Percentiles rank a stretch among this genome's conserved stretches.
Conservation (phyloP, 92 coral and sea anemone genomes). For the Palythoa caribaeorum region DNA sequence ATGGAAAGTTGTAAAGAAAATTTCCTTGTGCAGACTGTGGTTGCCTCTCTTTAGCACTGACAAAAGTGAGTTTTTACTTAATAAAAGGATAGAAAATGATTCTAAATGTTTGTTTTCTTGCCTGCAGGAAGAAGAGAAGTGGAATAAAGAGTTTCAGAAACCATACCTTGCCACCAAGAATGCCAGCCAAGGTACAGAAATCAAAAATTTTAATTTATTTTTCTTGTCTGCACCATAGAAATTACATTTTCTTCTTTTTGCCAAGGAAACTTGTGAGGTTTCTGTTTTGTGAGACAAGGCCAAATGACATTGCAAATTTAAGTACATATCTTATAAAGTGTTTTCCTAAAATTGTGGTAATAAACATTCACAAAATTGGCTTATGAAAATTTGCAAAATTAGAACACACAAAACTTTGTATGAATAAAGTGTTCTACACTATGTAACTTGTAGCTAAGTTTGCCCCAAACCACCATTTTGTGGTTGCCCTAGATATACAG, state of each 20-base stretch:
- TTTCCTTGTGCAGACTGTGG: constrained; percentile 19
- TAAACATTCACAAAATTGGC: neutral
- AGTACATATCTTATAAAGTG: neutral
- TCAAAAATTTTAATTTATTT: neutral
- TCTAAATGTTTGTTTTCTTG: constrained; percentile 31
- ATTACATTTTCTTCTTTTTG: neutral
- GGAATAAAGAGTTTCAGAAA: constrained; percentile 9
- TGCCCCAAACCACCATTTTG: neutral
- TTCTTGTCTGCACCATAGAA: neutral
- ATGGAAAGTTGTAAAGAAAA: constrained; percentile 24
- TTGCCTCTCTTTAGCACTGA: constrained; percentile 11
- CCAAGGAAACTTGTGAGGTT: constrained; percentile 22
- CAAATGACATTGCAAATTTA: neutral
- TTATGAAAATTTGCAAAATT: neutral
- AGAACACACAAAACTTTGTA: constrained; percentile 9
- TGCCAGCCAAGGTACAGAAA: constrained; percentile 33
- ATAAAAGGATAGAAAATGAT: constrained; percentile 36
- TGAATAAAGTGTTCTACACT: constrained; percentile 10
- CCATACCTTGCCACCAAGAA: constrained; percentile 18
- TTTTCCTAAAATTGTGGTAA: neutral
- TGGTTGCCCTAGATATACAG: constrained; percentile 1
- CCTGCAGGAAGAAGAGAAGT: constrained; percentile 30
- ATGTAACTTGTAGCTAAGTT: neutral
- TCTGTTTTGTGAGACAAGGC: constrained; percentile 1
- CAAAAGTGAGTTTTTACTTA: constrained; percentile 10